Evolutionary conservation across 2,113 vertebrate species (phyloP).

Genomic region (Paedocypris sp.): DNA sequence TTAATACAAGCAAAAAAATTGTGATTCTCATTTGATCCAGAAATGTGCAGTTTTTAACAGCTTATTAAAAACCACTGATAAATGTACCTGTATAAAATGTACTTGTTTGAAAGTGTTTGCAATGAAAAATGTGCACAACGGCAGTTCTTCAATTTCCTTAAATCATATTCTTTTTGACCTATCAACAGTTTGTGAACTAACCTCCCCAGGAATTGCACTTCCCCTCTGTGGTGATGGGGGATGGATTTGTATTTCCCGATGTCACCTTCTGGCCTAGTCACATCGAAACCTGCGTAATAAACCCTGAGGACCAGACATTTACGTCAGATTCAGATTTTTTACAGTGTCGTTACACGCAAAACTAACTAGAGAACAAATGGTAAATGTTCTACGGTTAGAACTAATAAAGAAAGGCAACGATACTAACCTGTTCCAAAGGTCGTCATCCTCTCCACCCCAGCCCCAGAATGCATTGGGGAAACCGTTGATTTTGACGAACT

Average conservation of each 20-base stretch:
- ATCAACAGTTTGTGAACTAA: constrained; percentile 37
- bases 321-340: neutral
- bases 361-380: neutral
- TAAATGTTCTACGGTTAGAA: too few species aligned
- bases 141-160: too few species aligned
- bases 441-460: constrained; percentile 92
- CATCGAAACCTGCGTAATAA: constrained; percentile 76
- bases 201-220: constrained; percentile 95
- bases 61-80: too few species aligned
- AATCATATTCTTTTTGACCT: too few species aligned
- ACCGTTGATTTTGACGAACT: constrained; percentile 88
- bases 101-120: too few species aligned
- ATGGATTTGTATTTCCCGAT: constrained; percentile 94
- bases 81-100: too few species aligned
- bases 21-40: too few species aligned
- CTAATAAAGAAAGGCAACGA: too few species aligned
- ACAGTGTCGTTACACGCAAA: neutral
- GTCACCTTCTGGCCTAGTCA: constrained; percentile 85
- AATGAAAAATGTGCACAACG: too few species aligned
- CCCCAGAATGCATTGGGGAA: constrained; percentile 97
- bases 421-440: constrained; percentile 89
- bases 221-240: constrained; percentile 88
- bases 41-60: too few species aligned
- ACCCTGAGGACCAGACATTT: constrained; percentile 57
- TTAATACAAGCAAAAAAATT: too few species aligned